Evolutionary conservation across 2,797 vertebrate genomes (phyloP).

Genomic region (Cynopterus sphinx): DNA sequence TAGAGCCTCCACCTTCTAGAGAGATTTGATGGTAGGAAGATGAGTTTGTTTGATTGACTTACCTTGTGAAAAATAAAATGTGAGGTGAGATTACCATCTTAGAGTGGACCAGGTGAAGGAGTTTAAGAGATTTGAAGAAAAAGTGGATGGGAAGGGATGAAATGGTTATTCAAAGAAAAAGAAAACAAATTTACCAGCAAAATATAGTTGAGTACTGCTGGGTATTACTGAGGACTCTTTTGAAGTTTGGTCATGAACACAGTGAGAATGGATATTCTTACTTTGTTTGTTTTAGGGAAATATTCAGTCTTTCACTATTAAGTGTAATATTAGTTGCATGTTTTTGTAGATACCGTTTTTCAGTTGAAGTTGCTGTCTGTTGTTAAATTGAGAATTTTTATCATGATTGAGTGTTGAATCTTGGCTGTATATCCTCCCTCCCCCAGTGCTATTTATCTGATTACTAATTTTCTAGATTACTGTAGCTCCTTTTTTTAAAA

Average conservation of each 20-base stretch:
- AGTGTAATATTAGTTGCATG: background rate
- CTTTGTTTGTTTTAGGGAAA: background rate
- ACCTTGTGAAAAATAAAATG: slow-evolving; percentile 47
- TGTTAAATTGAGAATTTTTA: slow-evolving; percentile 20
- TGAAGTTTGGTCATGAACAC: background rate
- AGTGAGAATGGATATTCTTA: background rate
- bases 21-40: background rate
- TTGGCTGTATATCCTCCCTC: background rate
- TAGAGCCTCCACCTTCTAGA: background rate
- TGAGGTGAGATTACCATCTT: background rate
- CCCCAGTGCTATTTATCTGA: background rate
- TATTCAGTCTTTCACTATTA: background rate
- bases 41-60: slow-evolving; percentile 3
- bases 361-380: slow-evolving; percentile 1
- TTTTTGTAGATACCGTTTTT: slow-evolving; percentile 1
- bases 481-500: background rate
- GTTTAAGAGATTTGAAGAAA: slow-evolving; percentile 37
- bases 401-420: background rate
- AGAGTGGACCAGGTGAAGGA: background rate
- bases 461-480: slow-evolving; percentile 21
- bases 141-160: background rate
- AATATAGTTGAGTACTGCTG: background rate
- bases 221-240: background rate
- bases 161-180: background rate
- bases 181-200: background rate